Evolutionary conservation across 2,888 invertebrate species (phyloP).

Genomic region (Morpho deidamia): DNA sequence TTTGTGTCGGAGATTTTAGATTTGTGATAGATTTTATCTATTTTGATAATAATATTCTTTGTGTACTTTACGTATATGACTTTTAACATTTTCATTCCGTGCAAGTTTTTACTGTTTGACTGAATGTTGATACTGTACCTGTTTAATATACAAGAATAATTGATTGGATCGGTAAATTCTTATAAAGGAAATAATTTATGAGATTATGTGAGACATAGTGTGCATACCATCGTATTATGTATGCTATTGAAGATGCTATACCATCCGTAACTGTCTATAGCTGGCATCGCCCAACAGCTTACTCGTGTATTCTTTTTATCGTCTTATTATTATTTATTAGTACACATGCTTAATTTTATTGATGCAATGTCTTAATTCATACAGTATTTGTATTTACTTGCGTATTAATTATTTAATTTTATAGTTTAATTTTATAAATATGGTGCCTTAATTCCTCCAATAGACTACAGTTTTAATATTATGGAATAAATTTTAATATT

Average conservation of each 20-base stretch:
- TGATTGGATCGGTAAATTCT: constrained; percentile 37
- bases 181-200: constrained; percentile 31
- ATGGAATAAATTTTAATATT: too few species aligned
- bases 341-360: constrained; percentile 38
- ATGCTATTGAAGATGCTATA: constrained; percentile 6
- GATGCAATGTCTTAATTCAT: constrained; percentile 38
- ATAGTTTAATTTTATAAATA: constrained; percentile 54
- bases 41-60: constrained; percentile 62
- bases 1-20: constrained; percentile 63
- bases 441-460: constrained; percentile 65
- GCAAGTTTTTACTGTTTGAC: constrained; percentile 52
- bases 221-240: constrained; percentile 13
- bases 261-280: constrained; percentile 17
- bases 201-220: constrained; percentile 19
- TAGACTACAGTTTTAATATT: constrained; percentile 14
- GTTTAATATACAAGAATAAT: constrained; percentile 37
- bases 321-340: constrained; percentile 32
- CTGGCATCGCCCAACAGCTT: constrained; percentile 49
- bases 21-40: constrained; percentile 47
- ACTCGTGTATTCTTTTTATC: constrained; percentile 16
- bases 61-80: constrained; percentile 71
- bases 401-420: constrained; percentile 53
- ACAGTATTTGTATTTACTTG: constrained; percentile 65
- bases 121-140: constrained; percentile 66
- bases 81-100: constrained; percentile 73